These are phyloP conservation scores for Rallus limicola DNA, from an alignment of 2,113 vertebrate species.

Conservation along the genomic window DNA sequence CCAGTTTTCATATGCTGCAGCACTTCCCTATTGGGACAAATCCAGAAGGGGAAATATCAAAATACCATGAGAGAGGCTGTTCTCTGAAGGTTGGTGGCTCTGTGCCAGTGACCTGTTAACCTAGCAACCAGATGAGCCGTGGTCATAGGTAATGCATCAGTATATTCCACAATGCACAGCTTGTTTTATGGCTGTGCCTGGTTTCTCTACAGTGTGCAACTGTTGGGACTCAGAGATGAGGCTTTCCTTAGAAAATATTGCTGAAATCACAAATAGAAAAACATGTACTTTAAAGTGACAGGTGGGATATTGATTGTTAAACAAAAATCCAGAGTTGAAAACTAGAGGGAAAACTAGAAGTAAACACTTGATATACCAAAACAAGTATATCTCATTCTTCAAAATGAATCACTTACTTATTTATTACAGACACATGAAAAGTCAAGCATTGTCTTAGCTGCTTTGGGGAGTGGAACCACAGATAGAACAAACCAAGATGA, in stretches of 20 bases:
- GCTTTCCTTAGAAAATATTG: not conserved
- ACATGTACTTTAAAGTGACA: not conserved
- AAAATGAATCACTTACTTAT: not conserved
- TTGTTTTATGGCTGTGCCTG: slow-evolving; percentile 14
- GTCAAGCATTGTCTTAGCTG: not conserved
- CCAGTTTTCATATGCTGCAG: slow-evolving; percentile 15
- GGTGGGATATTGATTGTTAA: not conserved
- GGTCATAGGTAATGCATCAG: slow-evolving; percentile 11
- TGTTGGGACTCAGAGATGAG: not conserved
- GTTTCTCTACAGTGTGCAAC: not conserved
- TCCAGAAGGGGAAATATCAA: slow-evolving; percentile 51
- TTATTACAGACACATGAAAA: not conserved
- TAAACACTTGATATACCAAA: not conserved
- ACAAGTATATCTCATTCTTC: not conserved
- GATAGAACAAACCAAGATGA: not conserved
- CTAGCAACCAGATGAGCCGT: slow-evolving; percentile 11
- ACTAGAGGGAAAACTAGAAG: not conserved
- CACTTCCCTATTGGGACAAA: slow-evolving; percentile 36
- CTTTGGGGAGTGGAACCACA: not conserved
- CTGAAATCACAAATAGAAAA: not conserved
- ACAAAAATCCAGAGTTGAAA: not conserved
- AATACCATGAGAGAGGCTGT: slow-evolving; percentile 39
- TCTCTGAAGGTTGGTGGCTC: slow-evolving; percentile 37
- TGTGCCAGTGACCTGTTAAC: slow-evolving; percentile 52
- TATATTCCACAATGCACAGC: slow-evolving; percentile 36